Evolutionary conservation across 2,888 invertebrate genomes (phyloP).

Genomic region (Macrosiphum euphorbiae): DNA sequence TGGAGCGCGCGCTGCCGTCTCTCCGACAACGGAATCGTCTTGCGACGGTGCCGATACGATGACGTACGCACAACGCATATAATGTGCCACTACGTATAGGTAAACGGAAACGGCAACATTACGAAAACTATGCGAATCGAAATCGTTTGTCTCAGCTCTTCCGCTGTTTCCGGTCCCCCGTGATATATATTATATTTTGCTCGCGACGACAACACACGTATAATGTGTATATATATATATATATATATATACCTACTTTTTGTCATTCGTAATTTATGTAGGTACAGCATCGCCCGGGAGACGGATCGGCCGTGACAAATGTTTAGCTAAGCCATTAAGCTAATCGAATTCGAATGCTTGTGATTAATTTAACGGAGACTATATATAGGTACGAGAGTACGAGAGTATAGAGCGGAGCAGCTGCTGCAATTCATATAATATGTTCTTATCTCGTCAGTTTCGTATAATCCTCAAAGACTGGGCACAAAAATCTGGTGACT

Average conservation of each 20-base stretch:
- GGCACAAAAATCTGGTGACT: neutral
- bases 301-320: constrained; percentile 24
- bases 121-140: neutral
- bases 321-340: neutral
- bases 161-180: neutral
- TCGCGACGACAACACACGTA: neutral
- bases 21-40: neutral
- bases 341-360: neutral
- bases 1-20: neutral
- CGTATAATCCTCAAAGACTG: neutral
- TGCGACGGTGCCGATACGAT: neutral
- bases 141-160: neutral
- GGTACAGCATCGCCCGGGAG: neutral
- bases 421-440: neutral
- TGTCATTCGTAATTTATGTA: neutral
- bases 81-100: neutral
- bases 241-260: neutral
- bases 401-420: neutral
- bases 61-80: neutral
- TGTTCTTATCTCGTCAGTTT: neutral
- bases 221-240: too few relatives aligned
- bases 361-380: neutral
- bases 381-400: neutral
- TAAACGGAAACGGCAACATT: neutral
- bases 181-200: neutral